Conservation (phyloP, 2,888 invertebrate species). For the Apamea crenata region DNA sequence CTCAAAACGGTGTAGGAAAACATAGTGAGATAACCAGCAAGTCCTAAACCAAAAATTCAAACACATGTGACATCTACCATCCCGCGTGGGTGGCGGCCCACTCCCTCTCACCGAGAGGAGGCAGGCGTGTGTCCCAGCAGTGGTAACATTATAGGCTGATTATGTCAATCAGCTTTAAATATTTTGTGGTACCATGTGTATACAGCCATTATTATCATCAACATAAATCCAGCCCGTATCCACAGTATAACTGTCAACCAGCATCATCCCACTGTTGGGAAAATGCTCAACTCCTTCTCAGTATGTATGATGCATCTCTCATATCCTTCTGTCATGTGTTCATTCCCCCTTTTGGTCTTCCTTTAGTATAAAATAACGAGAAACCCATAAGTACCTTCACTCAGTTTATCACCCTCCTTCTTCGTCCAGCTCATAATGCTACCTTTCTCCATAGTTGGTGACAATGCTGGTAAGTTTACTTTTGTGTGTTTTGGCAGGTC, state of each 20-base stretch:
- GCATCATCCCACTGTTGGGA: no score
- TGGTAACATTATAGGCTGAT: neutral
- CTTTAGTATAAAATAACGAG: neutral
- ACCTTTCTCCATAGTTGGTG: conserved; percentile 99
- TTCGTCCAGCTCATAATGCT: conserved; percentile 99
- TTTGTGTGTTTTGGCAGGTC: conserved; percentile 93
- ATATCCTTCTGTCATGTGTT: neutral
- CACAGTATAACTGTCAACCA: neutral
- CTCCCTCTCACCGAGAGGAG: neutral
- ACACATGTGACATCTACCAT: neutral
- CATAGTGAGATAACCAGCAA: neutral
- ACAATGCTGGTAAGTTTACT: conserved; percentile 97
- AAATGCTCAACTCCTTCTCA: neutral
- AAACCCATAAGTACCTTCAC: conserved; percentile 92
- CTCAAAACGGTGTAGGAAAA: neutral
- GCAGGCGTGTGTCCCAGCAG: neutral
- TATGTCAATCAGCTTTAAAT: neutral
- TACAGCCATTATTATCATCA: neutral
- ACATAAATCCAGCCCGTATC: neutral
- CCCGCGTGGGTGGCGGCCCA: neutral
- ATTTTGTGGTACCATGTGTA: neutral
- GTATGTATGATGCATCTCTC: neutral
- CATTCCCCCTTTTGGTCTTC: neutral
- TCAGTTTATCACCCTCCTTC: conserved; percentile 98
- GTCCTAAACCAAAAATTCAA: neutral